Evolutionary conservation across 2,888 invertebrate genomes (phyloP).

Genomic region (Drosophila birchii): DNA sequence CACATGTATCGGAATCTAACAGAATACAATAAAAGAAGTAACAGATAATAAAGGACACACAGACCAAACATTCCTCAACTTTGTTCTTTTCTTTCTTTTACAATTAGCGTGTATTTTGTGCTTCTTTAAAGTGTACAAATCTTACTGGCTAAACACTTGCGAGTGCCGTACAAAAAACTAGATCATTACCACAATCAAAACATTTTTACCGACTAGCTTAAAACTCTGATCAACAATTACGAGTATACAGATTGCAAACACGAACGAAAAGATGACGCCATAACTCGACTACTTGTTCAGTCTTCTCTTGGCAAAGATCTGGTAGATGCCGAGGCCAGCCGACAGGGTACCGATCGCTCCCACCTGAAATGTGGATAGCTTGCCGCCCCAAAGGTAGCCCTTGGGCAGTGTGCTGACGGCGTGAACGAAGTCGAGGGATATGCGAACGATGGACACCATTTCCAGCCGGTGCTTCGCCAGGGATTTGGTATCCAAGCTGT

Average conservation of each 20-base stretch:
- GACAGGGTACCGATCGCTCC: slow-evolving; percentile 92
- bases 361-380: slow-evolving; percentile 89
- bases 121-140: slow-evolving; percentile 4
- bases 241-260: slow-evolving; percentile 25
- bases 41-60: slow-evolving; percentile 79
- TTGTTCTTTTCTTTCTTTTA: slow-evolving; percentile 3
- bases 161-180: slow-evolving; percentile 18
- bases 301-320: slow-evolving; percentile 84
- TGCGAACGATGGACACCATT: slow-evolving; percentile 86
- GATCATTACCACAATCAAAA: slow-evolving; percentile 19
- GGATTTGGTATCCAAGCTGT: slow-evolving; percentile 82
- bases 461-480: slow-evolving; percentile 86
- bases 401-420: slow-evolving; percentile 92
- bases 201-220: slow-evolving; percentile 40
- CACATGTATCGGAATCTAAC: slow-evolving; percentile 66
- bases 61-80: slow-evolving; percentile 62
- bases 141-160: slow-evolving; percentile 28
- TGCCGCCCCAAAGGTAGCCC: slow-evolving; percentile 93
- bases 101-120: slow-evolving; percentile 28
- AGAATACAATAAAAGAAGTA: slow-evolving; percentile 56
- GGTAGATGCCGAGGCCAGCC: slow-evolving; percentile 90
- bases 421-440: slow-evolving; percentile 90
- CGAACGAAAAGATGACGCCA: background rate
- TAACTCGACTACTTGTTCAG: slow-evolving; percentile 57
- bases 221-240: slow-evolving; percentile 38